phyloP scores from a whole-genome alignment of 2,888 invertebrate species.

The Pachymerium ferrugineum region DNA sequence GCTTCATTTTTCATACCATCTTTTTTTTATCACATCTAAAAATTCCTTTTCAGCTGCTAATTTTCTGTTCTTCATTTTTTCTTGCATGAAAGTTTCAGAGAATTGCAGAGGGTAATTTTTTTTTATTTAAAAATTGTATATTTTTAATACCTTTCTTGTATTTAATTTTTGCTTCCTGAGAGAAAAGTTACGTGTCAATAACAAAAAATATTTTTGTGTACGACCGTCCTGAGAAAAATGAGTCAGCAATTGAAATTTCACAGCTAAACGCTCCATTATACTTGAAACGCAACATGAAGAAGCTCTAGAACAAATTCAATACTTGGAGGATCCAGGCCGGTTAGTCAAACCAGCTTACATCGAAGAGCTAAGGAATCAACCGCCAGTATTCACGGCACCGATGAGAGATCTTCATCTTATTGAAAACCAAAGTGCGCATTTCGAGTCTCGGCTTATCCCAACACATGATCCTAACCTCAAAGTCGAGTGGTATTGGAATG shows the following conservation, averaged over 20 bases:
- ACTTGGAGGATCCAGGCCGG: constrained; percentile 72
- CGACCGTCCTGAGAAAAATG: neutral
- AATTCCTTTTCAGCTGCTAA: neutral
- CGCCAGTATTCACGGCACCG: constrained; percentile 87
- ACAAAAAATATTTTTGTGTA: neutral
- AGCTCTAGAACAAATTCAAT: constrained; percentile 70
- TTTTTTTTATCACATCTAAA: neutral
- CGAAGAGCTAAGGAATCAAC: constrained; percentile 75
- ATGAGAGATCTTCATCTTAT: constrained; percentile 77
- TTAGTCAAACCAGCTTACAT: constrained; percentile 66
- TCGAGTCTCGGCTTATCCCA: constrained; percentile 88
- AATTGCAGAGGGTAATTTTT: neutral
- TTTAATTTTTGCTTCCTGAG: neutral
- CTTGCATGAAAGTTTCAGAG: neutral
- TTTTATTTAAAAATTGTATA: neutral
- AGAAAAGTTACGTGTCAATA: neutral
- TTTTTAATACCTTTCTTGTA: neutral
- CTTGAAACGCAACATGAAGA: constrained; percentile 83
- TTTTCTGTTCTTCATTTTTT: neutral
- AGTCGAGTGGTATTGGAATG: constrained; percentile 89
- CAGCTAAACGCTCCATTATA: constrained; percentile 71
- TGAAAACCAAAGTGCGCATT: constrained; percentile 88
- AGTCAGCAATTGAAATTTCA: constrained; percentile 34
- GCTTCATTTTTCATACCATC: neutral
- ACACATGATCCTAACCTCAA: constrained; percentile 88